Base-by-base conservation (phyloP, 2,797 vertebrate species). In the Enteromius anoplus region DNA sequence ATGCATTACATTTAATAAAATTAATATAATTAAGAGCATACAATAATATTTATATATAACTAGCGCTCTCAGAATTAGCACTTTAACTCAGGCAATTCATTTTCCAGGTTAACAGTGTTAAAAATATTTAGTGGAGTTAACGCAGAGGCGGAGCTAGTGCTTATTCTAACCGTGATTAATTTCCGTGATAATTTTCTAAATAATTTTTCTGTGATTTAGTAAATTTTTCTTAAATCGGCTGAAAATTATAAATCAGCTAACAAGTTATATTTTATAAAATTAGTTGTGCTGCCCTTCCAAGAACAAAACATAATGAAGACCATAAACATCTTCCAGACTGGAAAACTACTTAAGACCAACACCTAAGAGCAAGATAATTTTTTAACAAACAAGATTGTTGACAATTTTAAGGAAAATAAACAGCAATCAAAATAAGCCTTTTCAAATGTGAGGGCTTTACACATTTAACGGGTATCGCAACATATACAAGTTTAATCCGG, bases 391-490 rank as follows among this genome's bases (percentile, higher is more conserved):
- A 75, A 60, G 32, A 26, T 40, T 60, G 51, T 42, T 60, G 21
- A 58, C 32, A 26, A 60, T 76, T 17, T 75, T 26, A 23, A 58
- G 29, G 12, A 32, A 32, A 45, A 77, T 47, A 47, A 64, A 32
- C 40, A 64, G 37, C 26, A 32, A 64, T 64, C 58, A 64, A 77
- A 77, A 76, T 8, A 8, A 42, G n/a, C 15, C 15, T 64, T 73
- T 73, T 64, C 3, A 72, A 64, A 73, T 5, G 11, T 12, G 29
- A 34, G 5, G 49, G 19, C 17, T 37, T 73, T 81, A n/a, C 58
- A 81, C 34, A 53, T 65, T 72, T 65, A 81, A 64, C 79, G 17
- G 69, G 69, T 12, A 71, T n/a, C 19, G 12, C 26, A 15, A 45
- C 7, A 14, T 23, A 72, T 64, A 49, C 47, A 23, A 47, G 70